phyloP scores from a whole-genome alignment of 1,140 invertebrate genomes.

The Leucophenga varia region DNA sequence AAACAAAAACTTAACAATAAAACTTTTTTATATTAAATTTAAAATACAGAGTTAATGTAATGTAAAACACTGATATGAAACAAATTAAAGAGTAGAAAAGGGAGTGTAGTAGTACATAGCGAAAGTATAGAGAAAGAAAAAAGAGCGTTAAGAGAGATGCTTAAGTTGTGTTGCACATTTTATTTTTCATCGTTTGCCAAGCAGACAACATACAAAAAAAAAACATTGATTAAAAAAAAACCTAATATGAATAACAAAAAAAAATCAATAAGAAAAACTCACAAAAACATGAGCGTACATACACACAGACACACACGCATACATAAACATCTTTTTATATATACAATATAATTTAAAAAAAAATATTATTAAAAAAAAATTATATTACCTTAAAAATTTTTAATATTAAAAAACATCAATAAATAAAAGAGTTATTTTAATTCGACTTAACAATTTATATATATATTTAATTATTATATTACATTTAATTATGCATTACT shows the following conservation, averaged over 20 bases:
- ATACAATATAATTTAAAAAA: conserved; percentile 1
- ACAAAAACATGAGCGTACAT: conserved; percentile 3
- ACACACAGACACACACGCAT: conserved; percentile 21
- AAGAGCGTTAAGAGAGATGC: conserved; percentile 38
- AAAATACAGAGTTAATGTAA: conserved; percentile 37
- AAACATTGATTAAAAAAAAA: too few species aligned
- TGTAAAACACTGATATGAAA: conserved; percentile 22
- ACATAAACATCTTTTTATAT: conserved; percentile 19
- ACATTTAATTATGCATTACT: background rate
- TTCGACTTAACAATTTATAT: conserved; percentile 34
- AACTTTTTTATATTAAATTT: conserved; percentile 45
- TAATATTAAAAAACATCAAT: conserved; percentile 25
- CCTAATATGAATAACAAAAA: too few species aligned
- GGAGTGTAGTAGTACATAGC: conserved; percentile 4
- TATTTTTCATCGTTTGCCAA: conserved; percentile 51
- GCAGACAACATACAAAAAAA: conserved; percentile 34
- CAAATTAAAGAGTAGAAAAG: conserved; percentile 17
- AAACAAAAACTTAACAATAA: too few species aligned
- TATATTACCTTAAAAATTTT: too few species aligned
- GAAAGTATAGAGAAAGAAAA: conserved; percentile 21
- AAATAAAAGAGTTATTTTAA: conserved; percentile 36
- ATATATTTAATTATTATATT: too few species aligned
- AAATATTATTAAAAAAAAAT: too few species aligned
- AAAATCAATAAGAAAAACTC: conserved; percentile 26
- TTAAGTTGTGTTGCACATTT: conserved; percentile 53